A percentile compares a stretch with the other conserved stretches of the same genome.
These are phyloP conservation scores for Dicerorhinus sumatrensis DNA, from an alignment of 2,113 vertebrate species.

Conservation along the genomic window DNA sequence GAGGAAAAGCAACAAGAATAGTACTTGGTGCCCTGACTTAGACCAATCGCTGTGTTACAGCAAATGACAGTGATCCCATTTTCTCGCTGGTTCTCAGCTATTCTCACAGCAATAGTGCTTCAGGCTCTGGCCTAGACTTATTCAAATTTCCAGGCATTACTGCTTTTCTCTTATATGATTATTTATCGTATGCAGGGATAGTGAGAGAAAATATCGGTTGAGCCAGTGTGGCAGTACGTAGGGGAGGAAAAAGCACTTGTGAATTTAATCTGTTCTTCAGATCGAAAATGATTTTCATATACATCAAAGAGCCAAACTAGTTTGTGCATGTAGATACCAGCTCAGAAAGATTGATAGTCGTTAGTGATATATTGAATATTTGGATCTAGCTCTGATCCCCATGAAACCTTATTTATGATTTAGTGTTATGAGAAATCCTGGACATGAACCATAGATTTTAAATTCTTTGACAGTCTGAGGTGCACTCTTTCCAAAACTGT, in stretches of 20 bases:
- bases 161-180: conserved; percentile 24
- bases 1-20: not conserved
- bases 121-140: not conserved
- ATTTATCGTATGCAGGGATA: not conserved
- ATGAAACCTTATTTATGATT: not conserved
- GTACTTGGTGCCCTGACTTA: not conserved
- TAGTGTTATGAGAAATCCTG: not conserved
- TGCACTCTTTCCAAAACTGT: not conserved
- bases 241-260: not conserved
- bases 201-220: not conserved
- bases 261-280: conserved; percentile 65
- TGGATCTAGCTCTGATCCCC: not conserved
- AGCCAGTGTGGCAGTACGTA: conserved; percentile 26
- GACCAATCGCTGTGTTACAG: accelerated
- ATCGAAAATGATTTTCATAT: conserved; percentile 62
- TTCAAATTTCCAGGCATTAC: not conserved
- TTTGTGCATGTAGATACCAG: not conserved
- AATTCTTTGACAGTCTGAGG: not conserved
- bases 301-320: conserved; percentile 46
- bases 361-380: not conserved
- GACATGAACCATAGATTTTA: conserved; percentile 12
- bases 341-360: not conserved
- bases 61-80: not conserved
- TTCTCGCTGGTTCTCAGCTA: not conserved
- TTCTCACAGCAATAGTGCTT: not conserved